Conservation (phyloP, 2,888 invertebrate species). For the Dorcus parallelipipedus region DNA sequence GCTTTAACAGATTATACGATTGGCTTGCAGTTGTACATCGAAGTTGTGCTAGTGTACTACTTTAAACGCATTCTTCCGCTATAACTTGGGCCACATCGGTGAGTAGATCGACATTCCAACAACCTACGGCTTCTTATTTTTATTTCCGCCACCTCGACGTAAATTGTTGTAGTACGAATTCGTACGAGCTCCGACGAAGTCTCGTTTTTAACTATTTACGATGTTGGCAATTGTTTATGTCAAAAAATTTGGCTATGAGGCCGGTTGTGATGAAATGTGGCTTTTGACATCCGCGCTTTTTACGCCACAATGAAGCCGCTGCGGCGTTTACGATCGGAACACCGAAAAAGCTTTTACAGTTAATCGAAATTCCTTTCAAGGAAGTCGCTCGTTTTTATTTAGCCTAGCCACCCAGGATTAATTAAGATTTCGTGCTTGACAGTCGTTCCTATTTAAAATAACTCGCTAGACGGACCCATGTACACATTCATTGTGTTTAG, state of each 20-base stretch:
- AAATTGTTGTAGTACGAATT: constrained; percentile 50
- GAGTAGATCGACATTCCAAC: constrained; percentile 33
- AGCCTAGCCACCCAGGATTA: too few relatives aligned
- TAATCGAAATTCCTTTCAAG: constrained; percentile 13
- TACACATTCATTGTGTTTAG: background rate
- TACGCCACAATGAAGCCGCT: constrained; percentile 50
- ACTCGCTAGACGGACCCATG: background rate
- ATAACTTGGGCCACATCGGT: constrained; percentile 32
- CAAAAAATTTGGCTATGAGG: too few relatives aligned
- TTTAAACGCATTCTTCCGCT: constrained; percentile 44
- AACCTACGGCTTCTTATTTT: constrained; percentile 31
- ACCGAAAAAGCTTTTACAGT: constrained; percentile 4
- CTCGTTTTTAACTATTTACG: constrained; percentile 43
- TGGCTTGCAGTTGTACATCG: constrained; percentile 53
- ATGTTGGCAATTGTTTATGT: too few relatives aligned
- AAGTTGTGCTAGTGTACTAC: constrained; percentile 27
- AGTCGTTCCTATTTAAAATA: too few relatives aligned
- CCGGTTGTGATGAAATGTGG: too few relatives aligned
- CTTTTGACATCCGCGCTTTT: constrained; percentile 46
- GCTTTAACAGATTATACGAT: constrained; percentile 29
- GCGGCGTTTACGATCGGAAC: background rate
- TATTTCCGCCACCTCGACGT: constrained; percentile 38
- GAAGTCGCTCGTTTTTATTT: constrained; percentile 1
- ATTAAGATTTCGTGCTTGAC: too few relatives aligned
- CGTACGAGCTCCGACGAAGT: constrained; percentile 47